These are phyloP conservation scores for Acropternis orthonyx DNA, from an alignment of 2,797 vertebrate species.

Conservation along the genomic window DNA sequence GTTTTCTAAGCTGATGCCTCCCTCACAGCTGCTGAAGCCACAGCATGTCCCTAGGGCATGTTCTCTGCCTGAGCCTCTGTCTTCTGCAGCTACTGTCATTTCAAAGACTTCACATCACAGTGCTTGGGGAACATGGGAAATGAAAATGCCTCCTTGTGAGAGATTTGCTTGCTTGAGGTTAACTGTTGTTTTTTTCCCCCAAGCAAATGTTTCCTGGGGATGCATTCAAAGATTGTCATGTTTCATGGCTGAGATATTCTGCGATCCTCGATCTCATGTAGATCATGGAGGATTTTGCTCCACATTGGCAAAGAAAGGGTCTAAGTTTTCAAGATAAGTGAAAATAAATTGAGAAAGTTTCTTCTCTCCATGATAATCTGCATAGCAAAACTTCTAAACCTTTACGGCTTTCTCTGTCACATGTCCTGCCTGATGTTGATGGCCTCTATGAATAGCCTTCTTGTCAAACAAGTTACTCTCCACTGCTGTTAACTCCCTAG, in stretches of 20 bases:
- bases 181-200: neutral
- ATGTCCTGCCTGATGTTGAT: neutral
- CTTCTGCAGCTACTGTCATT: constrained; percentile 30
- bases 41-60: neutral
- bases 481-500: neutral
- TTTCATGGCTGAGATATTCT: neutral
- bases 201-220: neutral
- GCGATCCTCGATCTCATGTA: neutral
- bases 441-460: neutral
- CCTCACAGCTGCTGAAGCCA: neutral
- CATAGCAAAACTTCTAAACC: neutral
- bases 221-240: constrained; percentile 5
- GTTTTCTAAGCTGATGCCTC: neutral
- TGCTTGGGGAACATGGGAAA: neutral
- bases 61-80: neutral
- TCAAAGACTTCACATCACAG: constrained; percentile 44
- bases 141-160: constrained; percentile 30
- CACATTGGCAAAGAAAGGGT: neutral
- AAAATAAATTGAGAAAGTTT: neutral
- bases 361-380: neutral
- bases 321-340: neutral
- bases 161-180: constrained; percentile 16
- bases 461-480: neutral
- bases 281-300: neutral
- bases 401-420: neutral